phyloP scores from a whole-genome alignment of 1,140 invertebrate genomes.

The Monochamus saltuarius region DNA sequence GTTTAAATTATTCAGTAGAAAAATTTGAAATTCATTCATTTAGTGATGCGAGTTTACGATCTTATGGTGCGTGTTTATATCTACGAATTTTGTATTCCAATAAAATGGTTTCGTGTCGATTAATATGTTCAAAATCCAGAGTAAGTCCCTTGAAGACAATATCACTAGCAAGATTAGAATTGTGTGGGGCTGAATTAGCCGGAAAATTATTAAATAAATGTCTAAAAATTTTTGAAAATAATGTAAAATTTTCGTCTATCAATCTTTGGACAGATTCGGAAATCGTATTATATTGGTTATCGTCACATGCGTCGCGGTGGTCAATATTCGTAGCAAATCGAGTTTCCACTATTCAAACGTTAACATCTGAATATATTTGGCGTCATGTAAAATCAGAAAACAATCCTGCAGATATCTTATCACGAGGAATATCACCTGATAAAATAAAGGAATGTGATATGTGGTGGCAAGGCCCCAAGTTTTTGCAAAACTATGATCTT shows the following conservation, averaged over 20 bases:
- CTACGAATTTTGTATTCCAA: slow-evolving; percentile 30
- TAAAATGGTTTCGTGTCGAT: slow-evolving; percentile 8
- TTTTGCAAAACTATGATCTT: slow-evolving; percentile 9
- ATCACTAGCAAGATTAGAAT: slow-evolving; percentile 55
- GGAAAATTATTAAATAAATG: slow-evolving; percentile 35
- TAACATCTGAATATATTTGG: slow-evolving; percentile 41
- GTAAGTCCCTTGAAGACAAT: slow-evolving; percentile 51
- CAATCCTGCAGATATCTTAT: slow-evolving; percentile 52
- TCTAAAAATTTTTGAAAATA: slow-evolving; percentile 49
- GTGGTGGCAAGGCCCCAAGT: slow-evolving; percentile 10
- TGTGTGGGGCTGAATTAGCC: slow-evolving; percentile 46
- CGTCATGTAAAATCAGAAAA: slow-evolving; percentile 44
- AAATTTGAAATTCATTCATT: slow-evolving; percentile 40
- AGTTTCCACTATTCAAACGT: slow-evolving; percentile 39
- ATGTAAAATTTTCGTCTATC: slow-evolving; percentile 47
- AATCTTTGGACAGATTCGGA: slow-evolving; percentile 10
- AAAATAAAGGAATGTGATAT: not conserved
- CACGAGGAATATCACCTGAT: slow-evolving; percentile 11
- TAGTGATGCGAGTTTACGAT: slow-evolving; percentile 38
- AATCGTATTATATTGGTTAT: slow-evolving; percentile 49
- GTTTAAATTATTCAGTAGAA: slow-evolving; percentile 7
- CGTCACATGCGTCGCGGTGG: slow-evolving; percentile 35
- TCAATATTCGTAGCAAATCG: slow-evolving; percentile 47
- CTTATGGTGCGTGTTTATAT: slow-evolving; percentile 25
- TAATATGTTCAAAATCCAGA: slow-evolving; percentile 47